Conservation (phyloP, 2,113 vertebrate genomes). For the Loxodonta africana region DNA sequence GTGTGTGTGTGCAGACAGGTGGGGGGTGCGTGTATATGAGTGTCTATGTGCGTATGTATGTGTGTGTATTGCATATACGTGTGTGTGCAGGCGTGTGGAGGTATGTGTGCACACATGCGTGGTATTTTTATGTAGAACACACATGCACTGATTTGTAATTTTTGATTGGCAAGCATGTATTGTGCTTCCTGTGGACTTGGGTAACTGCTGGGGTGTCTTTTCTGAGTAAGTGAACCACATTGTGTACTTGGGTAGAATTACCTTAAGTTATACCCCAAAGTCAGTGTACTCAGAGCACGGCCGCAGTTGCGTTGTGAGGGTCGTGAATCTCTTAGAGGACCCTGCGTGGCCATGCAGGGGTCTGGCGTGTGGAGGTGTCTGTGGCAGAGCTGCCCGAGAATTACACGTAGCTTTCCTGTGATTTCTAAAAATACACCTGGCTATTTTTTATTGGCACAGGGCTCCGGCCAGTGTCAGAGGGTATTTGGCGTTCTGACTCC, state of each 20-base stretch:
- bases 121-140: not conserved
- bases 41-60: not conserved
- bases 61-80: too few species aligned
- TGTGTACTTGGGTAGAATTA: rapidly evolving
- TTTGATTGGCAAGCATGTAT: not conserved
- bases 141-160: not conserved
- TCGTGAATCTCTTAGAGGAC: rapidly evolving
- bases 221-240: rapidly evolving
- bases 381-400: not conserved
- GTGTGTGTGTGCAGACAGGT: not conserved
- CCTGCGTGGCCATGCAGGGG: rapidly evolving
- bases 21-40: not conserved
- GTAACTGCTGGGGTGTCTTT: not conserved
- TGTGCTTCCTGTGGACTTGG: rapidly evolving
- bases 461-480: not conserved
- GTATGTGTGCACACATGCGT: not conserved
- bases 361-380: not conserved
- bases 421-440: slow-evolving; percentile 77
- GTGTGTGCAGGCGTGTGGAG: not conserved
- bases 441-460: not conserved
- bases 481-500: slow-evolving; percentile 6
- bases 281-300: rapidly evolving
- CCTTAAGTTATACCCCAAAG: too few species aligned
- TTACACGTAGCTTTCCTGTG: slow-evolving; percentile 12
- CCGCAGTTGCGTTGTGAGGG: not conserved